These are phyloP conservation scores for Hepsetus odoe DNA, from an alignment of 2,113 vertebrate species.

Conservation along the genomic window DNA sequence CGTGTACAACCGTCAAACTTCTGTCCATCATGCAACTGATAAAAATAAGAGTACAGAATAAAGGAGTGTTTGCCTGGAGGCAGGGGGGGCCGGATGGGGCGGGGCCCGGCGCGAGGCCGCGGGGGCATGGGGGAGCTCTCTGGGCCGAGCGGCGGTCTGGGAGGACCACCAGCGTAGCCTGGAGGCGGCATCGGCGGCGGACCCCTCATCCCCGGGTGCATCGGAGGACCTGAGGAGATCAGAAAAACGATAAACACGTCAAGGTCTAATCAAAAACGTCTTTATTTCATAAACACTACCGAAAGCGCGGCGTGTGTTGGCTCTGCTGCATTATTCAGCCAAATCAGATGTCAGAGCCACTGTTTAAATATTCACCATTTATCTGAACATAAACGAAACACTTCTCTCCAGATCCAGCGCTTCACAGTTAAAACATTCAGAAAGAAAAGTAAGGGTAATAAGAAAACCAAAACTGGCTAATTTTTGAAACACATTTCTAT, in stretches of 20 bases:
- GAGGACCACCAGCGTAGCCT: slow-evolving; percentile 86
- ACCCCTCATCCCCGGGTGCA: slow-evolving; percentile 91
- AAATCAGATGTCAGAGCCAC: too few species aligned
- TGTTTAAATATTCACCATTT: too few species aligned
- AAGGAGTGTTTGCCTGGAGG: slow-evolving; percentile 68
- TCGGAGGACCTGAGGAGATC: slow-evolving; percentile 79
- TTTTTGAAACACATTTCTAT: too few species aligned
- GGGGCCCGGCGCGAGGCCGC: slow-evolving; percentile 83
- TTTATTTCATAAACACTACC: too few species aligned
- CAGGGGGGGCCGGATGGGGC: slow-evolving; percentile 84
- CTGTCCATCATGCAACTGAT: slow-evolving; percentile 12
- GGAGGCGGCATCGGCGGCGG: slow-evolving; percentile 94
- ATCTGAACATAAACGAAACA: too few species aligned
- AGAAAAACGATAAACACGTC: neutral
- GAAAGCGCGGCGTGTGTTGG: too few species aligned
- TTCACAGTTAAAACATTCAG: too few species aligned
- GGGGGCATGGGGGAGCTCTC: slow-evolving; percentile 85
- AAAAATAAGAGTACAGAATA: slow-evolving; percentile 28
- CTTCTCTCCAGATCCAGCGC: too few species aligned
- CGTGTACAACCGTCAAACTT: slow-evolving; percentile 8
- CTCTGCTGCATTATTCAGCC: too few species aligned
- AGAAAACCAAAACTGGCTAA: too few species aligned
- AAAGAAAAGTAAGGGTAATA: too few species aligned
- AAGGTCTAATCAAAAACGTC: too few species aligned
- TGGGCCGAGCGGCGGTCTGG: slow-evolving; percentile 89